Conservation (phyloP, 2,797 vertebrate species). For the Rhinichthys osculus region DNA sequence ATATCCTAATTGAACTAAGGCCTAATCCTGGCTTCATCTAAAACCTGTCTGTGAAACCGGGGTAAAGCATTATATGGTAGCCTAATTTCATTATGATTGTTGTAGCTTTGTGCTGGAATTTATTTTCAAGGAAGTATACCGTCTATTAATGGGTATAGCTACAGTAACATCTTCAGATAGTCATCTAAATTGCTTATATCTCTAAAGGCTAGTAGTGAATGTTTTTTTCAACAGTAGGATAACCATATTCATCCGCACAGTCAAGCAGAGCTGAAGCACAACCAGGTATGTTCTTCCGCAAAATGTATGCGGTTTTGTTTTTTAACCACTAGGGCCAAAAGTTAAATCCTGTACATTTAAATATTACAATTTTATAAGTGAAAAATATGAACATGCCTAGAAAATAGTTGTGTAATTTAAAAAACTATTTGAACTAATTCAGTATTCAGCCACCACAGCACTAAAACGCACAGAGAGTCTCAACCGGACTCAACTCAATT, state of each 20-base stretch:
- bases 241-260: neutral
- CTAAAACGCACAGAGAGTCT: constrained; percentile 5
- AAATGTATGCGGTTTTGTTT: neutral
- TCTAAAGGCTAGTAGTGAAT: neutral
- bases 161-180: neutral
- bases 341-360: neutral
- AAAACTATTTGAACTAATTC: neutral
- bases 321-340: neutral
- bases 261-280: neutral
- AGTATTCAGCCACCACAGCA: neutral
- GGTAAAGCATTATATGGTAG: too few species aligned
- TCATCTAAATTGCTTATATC: neutral
- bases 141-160: neutral
- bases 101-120: neutral
- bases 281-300: neutral
- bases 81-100: neutral
- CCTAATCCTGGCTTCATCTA: too few species aligned
- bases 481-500: too few species aligned
- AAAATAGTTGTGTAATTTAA: neutral
- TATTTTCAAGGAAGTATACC: neutral
- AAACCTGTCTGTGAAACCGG: too few species aligned
- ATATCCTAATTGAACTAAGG: too few species aligned
- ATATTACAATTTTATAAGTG: neutral
- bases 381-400: neutral
- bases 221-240: neutral